Base-by-base conservation (phyloP, 2,113 vertebrate genomes). In the Myotis davidii region DNA sequence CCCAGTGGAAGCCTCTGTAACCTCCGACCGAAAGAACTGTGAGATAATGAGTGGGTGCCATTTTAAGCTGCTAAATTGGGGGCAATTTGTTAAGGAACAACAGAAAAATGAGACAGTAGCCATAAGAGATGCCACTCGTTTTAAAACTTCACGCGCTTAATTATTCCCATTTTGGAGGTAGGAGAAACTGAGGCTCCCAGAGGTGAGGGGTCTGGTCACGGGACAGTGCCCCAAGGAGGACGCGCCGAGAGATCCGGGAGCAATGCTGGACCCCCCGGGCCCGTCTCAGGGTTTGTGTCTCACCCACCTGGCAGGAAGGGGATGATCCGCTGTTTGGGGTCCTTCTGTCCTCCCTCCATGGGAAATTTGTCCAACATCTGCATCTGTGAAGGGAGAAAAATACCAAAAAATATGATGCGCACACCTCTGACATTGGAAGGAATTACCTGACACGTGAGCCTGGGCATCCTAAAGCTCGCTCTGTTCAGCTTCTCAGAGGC, bases 341-440 rank as follows among this genome's bases (percentile, higher is more conserved):
- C 99, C 98, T 99, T 99, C 98, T 99, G 99, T 73, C 99, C 99
- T 97, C 99, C 99, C 98, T 99, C 99, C 98, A 99, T 99, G 0
- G 99, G 99, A 98, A 99, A 99, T 98, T 99, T 99, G 98, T 99
- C 99, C 99, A 99, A 98, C 98, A 99, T 98, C 98, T 99, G 99
- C 99, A 99, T 99, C 99, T 99, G 54, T 1, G 95, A 97, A 98
- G 17, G 18, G 7, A 18, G 20, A 61, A 61, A 9, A 85, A 88
- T 0, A 87, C 39, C 56, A 79, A 61, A 64, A 72, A 37, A 48
- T 3, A 18, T 8, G 61, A 48, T 61, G 34, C 56, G 61, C 4
- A 56, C 32, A 48, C 27, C 48, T 69, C 61, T 85, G 88, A 92
- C 9, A 27, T 74, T 59, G 65, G 37, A 69, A 79, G 56, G 13